Conservation (phyloP, 2,888 invertebrate genomes). For the Drosophila mulleri region DNA sequence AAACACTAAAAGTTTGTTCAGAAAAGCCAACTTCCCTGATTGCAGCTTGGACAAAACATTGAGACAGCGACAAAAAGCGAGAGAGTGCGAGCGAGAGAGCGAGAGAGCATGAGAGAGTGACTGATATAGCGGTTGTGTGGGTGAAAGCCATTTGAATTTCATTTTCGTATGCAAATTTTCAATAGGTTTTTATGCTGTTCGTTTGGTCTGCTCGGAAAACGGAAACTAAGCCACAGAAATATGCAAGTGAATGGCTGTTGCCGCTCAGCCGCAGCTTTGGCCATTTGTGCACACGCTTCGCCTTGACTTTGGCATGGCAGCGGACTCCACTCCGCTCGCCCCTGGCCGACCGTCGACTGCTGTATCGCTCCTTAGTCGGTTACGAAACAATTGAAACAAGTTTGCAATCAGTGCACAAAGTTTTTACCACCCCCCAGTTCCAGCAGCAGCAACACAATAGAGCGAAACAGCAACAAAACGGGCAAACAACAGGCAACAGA, state of each 20-base stretch:
- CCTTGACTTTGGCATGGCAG: slow-evolving; percentile 61
- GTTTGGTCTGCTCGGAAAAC: slow-evolving; percentile 58
- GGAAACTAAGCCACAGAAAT: slow-evolving; percentile 76
- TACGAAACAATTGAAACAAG: slow-evolving; percentile 77
- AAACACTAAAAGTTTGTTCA: slow-evolving; percentile 54
- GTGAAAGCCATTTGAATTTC: slow-evolving; percentile 73
- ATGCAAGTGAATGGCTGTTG: slow-evolving; percentile 69
- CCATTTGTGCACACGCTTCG: slow-evolving; percentile 53
- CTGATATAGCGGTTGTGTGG: neutral
- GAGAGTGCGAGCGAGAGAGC: neutral
- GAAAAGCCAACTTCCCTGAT: slow-evolving; percentile 29
- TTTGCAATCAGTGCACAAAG: slow-evolving; percentile 77
- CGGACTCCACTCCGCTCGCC: neutral
- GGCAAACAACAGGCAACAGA: slow-evolving; percentile 41
- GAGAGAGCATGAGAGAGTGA: neutral
- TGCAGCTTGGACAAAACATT: slow-evolving; percentile 25
- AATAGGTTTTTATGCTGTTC: slow-evolving; percentile 70
- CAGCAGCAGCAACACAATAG: slow-evolving; percentile 19
- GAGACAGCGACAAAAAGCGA: slow-evolving; percentile 1
- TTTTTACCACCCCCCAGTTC: slow-evolving; percentile 40
- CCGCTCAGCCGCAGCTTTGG: slow-evolving; percentile 38
- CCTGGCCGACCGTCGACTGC: neutral
- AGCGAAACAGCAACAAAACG: slow-evolving; percentile 29
- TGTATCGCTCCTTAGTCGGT: slow-evolving; percentile 31
- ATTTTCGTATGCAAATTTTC: slow-evolving; percentile 77